Conservation (phyloP, 2,113 vertebrate species). For the Ellobius talpinus region DNA sequence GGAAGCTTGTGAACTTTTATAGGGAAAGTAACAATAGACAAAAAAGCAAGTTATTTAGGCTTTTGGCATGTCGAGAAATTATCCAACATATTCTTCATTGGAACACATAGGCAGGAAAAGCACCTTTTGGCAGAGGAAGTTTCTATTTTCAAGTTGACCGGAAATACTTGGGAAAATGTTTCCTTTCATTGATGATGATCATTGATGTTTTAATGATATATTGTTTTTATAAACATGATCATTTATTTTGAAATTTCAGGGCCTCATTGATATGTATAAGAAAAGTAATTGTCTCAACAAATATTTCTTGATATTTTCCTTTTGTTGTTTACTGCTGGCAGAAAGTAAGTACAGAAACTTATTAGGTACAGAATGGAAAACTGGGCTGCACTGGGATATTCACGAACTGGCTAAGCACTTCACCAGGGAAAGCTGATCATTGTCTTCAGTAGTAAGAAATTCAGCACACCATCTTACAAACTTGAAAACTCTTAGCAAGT, state of each 20-base stretch:
- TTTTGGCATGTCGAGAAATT: not conserved
- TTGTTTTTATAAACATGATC: not conserved
- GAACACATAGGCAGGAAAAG: constrained; percentile 19
- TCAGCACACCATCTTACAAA: not conserved
- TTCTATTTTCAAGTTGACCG: constrained; percentile 35
- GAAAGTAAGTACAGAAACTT: not conserved
- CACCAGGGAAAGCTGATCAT: not conserved
- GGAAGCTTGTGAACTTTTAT: not conserved
- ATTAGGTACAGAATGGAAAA: not conserved
- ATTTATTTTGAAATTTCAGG: not conserved
- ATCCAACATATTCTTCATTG: not conserved
- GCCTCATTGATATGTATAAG: not conserved
- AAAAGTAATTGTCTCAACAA: not conserved
- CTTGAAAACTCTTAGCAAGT: not conserved
- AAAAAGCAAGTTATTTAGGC: not conserved
- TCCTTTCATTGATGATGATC: not conserved
- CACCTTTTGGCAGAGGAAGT: not conserved
- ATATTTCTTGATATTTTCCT: not conserved
- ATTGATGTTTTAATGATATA: not conserved
- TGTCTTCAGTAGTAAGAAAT: not conserved
- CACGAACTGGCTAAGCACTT: not conserved
- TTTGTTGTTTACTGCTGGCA: not conserved
- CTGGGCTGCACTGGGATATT: not conserved
- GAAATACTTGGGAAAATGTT: constrained; percentile 25
- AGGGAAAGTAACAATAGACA: not conserved